A percentile compares a stretch with the other conserved stretches of the same genome.
These are phyloP conservation scores for Agrochola litura DNA, from an alignment of 2,888 invertebrate genomes.

Conservation along the genomic window DNA sequence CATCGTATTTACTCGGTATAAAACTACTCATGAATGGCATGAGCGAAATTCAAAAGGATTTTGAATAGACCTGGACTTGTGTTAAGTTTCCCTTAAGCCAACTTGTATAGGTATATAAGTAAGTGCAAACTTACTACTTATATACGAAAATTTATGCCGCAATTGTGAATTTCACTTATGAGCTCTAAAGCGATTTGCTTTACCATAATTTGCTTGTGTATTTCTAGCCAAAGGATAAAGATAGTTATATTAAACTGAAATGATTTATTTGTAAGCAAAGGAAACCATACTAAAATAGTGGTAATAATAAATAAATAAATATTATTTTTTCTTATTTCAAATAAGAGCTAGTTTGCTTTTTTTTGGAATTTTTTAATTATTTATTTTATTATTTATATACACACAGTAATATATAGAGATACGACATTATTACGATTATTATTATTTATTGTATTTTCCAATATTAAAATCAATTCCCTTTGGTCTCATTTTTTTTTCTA, in stretches of 20 bases:
- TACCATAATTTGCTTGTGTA: neutral
- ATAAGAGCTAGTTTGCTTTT: no score
- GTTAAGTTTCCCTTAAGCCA: neutral
- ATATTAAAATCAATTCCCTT: no score
- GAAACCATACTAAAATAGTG: no score
- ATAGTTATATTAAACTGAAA: neutral
- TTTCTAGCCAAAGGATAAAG: neutral
- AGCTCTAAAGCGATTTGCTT: neutral
- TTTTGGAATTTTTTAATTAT: no score
- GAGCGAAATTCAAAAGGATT: neutral
- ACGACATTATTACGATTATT: no score
- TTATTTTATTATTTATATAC: no score
- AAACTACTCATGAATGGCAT: neutral
- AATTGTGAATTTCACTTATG: constrained; percentile 12
- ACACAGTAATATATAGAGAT: no score
- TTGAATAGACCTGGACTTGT: neutral
- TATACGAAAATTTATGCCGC: constrained; percentile 11
- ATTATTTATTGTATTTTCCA: no score
- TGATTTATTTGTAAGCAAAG: neutral
- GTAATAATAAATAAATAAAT: no score
- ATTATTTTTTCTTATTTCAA: no score
- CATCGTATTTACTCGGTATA: neutral
- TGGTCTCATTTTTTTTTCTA: no score
- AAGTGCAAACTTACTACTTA: constrained; percentile 26
- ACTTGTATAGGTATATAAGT: neutral